These are phyloP conservation scores for Bombyx huttoni DNA, from an alignment of 2,888 invertebrate genomes.

Conservation along the genomic window DNA sequence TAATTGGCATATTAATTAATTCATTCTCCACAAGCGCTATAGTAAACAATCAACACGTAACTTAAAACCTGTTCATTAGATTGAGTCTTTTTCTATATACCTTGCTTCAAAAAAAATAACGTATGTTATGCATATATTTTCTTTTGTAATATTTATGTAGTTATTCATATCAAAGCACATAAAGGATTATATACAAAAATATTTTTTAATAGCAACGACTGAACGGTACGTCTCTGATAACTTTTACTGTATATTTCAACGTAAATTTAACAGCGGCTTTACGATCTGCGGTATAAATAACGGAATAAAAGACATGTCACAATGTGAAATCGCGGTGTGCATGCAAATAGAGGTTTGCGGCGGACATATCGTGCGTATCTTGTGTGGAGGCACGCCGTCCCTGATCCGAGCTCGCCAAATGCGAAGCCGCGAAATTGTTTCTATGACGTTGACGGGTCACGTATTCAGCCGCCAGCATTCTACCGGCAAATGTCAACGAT, in stretches of 20 bases:
- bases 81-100: no score
- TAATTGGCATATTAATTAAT: no score
- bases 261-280: not conserved
- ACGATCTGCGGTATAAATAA: not conserved
- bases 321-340: not conserved
- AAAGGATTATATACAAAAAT: no score
- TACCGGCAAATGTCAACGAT: not conserved
- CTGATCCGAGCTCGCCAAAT: slow-evolving; percentile 6
- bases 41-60: no score
- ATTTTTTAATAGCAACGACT: no score
- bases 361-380: not conserved
- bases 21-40: no score
- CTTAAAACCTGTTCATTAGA: no score
- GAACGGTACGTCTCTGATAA: no score
- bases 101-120: no score
- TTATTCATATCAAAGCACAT: no score
- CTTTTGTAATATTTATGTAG: no score
- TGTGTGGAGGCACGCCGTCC: slow-evolving; percentile 4
- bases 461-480: slow-evolving; percentile 7
- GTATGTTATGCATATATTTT: no score
- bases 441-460: slow-evolving; percentile 12
- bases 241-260: not conserved
- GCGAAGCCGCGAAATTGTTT: slow-evolving; percentile 11
- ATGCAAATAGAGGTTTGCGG: slow-evolving; percentile 1
- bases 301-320: not conserved